These are phyloP conservation scores for Druceiella hillmani DNA, from an alignment of 2,888 invertebrate species.

Conservation along the genomic window DNA sequence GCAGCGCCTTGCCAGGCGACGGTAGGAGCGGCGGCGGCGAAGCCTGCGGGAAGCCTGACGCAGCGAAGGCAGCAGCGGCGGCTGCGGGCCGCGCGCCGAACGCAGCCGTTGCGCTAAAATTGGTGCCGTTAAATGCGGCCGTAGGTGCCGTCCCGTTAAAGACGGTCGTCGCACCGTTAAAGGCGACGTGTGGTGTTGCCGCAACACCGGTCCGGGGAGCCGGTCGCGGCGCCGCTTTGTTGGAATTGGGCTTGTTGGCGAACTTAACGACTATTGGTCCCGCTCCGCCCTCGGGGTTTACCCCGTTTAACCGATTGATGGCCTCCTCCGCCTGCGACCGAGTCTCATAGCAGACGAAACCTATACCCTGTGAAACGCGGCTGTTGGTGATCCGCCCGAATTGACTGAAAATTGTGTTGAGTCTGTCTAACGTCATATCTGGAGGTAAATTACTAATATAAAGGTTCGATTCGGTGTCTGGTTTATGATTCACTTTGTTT, in stretches of 20 bases:
- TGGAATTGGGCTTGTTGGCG: conserved; percentile 46
- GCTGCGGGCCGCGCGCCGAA: conserved; percentile 40
- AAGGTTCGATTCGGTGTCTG: conserved; percentile 48
- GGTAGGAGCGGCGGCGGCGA: conserved; percentile 47
- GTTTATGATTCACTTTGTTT: conserved; percentile 48
- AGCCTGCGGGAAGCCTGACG: conserved; percentile 40
- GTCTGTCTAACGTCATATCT: conserved; percentile 48
- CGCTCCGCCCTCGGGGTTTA: conserved; percentile 40
- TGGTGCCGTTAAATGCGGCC: conserved; percentile 40
- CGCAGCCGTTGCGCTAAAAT: conserved; percentile 34
- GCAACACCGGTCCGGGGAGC: conserved; percentile 34
- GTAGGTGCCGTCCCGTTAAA: conserved; percentile 37
- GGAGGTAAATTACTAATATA: conserved; percentile 51
- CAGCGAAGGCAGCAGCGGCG: conserved; percentile 35
- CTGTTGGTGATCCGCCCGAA: conserved; percentile 48
- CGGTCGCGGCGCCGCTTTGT: conserved; percentile 41
- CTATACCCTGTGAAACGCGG: conserved; percentile 49
- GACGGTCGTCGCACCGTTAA: conserved; percentile 41
- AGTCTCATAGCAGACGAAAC: conserved; percentile 47
- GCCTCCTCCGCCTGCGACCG: conserved; percentile 47
- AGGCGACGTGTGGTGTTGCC: conserved; percentile 33
- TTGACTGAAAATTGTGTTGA: conserved; percentile 41
- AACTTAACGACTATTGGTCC: conserved; percentile 48
- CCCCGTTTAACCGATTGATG: conserved; percentile 43
- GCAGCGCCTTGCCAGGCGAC: conserved; percentile 48